These are phyloP conservation scores for Tricholaema leucomelas DNA, from an alignment of 2,113 vertebrate species.

Conservation along the genomic window DNA sequence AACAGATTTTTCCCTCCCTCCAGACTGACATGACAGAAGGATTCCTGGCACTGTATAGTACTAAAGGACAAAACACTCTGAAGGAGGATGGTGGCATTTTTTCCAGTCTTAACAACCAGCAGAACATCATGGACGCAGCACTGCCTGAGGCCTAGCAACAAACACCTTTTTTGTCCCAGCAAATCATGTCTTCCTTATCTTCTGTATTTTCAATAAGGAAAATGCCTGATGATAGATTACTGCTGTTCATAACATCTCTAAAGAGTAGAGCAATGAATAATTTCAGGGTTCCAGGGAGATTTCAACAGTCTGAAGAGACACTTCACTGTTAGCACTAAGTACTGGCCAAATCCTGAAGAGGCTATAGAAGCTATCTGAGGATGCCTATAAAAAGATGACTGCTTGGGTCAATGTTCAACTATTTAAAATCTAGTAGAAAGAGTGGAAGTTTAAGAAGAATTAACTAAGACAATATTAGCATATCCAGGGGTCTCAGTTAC, in stretches of 20 bases:
- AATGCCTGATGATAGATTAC: not conserved
- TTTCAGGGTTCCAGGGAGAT: not conserved
- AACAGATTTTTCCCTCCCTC: not conserved
- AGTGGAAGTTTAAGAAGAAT: not conserved
- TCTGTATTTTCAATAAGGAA: not conserved
- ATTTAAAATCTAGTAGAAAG: not conserved
- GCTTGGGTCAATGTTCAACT: not conserved
- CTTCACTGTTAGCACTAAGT: not conserved
- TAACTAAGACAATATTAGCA: not conserved
- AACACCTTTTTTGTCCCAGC: not conserved
- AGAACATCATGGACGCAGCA: not conserved
- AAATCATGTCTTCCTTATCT: not conserved
- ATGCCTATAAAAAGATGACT: not conserved
- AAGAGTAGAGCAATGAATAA: not conserved
- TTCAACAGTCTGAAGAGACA: not conserved
- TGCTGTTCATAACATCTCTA: not conserved
- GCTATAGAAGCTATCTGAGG: not conserved
- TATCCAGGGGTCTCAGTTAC: not conserved
- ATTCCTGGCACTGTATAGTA: not conserved
- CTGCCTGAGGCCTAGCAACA: not conserved
- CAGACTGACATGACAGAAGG: fast-evolving
- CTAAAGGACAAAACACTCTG: not conserved
- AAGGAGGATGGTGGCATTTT: not conserved
- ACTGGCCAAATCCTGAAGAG: not conserved
- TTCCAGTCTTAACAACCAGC: not conserved